phyloP scores from a whole-genome alignment of 92 coral and sea anemone species.

The Palythoa grandis region DNA sequence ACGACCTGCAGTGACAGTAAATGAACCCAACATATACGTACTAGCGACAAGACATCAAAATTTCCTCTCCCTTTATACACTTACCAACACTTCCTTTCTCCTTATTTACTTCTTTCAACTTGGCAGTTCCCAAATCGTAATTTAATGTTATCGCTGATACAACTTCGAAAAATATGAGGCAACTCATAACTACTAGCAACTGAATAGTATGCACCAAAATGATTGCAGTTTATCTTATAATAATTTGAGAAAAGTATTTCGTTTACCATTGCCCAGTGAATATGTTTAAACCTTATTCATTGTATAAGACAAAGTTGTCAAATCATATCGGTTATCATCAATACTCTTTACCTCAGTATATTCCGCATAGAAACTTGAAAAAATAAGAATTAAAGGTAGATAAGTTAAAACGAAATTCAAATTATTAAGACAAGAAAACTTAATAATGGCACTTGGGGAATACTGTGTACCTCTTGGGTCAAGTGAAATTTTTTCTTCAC shows the following conservation, averaged over 20 bases:
- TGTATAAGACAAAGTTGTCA: too few relatives aligned
- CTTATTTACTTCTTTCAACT: slow-evolving; percentile 70
- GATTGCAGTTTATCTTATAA: not conserved
- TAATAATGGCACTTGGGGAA: not conserved
- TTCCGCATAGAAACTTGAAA: not conserved
- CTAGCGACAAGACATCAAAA: not conserved
- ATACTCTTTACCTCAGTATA: not conserved
- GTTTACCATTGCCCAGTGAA: not conserved
- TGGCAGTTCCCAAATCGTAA: slow-evolving; percentile 85
- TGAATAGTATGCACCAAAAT: not conserved
- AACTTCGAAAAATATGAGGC: too few relatives aligned
- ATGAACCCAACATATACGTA: too few relatives aligned
- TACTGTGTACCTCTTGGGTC: slow-evolving; percentile 8
- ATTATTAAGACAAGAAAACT: not conserved
- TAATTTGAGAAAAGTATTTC: not conserved
- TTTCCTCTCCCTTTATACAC: too few relatives aligned
- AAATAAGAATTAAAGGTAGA: too few relatives aligned
- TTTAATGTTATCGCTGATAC: too few relatives aligned
- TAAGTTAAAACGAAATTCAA: not conserved
- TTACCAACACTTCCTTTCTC: slow-evolving; percentile 72
- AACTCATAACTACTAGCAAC: not conserved
- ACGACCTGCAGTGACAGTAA: too few relatives aligned
- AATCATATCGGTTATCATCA: not conserved
- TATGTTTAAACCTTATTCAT: too few relatives aligned
- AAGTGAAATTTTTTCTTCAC: slow-evolving; percentile 15